Base-by-base conservation (phyloP, 2,888 invertebrate genomes). In the Aporophyla lueneburgensis region DNA sequence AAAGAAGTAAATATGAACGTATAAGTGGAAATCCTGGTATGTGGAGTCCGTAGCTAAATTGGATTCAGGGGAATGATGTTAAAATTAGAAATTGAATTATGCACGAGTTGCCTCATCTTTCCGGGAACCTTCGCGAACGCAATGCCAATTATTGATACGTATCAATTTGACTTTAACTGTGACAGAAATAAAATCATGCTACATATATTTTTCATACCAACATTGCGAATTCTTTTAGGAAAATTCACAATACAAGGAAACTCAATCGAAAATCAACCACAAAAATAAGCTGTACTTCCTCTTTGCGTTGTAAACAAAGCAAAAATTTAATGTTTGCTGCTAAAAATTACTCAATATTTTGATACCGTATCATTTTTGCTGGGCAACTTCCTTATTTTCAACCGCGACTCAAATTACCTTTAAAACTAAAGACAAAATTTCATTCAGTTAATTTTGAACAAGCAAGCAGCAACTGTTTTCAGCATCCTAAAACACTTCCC, bases 1-100 rank as follows among this genome's bases (percentile, higher is more conserved):
- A 65, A 78, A 80, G 80, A 79, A 79, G 72, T 75, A 80, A 78
- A 81, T 75, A 82, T 73, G 49, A 81, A 72, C 71, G 62, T 62
- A 43, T 76, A 81, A 70, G 66, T 70, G 68, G 69, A 76, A 86
- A 82, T 80, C 67, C 72, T 73, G 63, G 65, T 79, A 78, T 80
- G 79, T 76, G 62, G n/a, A 75, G 58, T 54, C 62, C 58, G 40
- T 71, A 69, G 62, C 71, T 56, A 84, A 82, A 84, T 82, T 87
- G 79, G 61, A 76, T 86, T 82, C 56, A 24, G 16, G 14, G 10
- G 21, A 80, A 81, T 56, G 27, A 71, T 59, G n/a, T 71, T 63
- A 61, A 61, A 78, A 80, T 79, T 62, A 74, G 78, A 76, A 76
- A 73, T 70, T 16, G n/a, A 77, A 68, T 69, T 61, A 53, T 69